Conservation (phyloP, 2,888 invertebrate species). For the Chironomus tentans region DNA sequence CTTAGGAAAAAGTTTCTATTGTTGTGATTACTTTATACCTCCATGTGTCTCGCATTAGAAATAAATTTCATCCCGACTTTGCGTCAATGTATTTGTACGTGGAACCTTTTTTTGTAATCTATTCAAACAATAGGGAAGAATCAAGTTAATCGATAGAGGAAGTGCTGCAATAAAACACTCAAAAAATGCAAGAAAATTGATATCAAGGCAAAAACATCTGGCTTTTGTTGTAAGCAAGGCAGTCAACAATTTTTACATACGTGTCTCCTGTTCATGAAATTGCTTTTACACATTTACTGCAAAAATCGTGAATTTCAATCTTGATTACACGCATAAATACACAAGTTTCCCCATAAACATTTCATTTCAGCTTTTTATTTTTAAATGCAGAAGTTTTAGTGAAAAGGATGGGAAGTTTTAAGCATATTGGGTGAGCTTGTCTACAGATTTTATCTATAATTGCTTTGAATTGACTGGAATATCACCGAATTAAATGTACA, state of each 20-base stretch:
- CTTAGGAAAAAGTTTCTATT: neutral
- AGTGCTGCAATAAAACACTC: constrained; percentile 23
- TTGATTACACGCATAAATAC: constrained; percentile 12
- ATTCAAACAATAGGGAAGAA: neutral
- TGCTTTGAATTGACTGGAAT: no score
- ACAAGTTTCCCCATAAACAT: neutral
- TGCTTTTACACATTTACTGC: neutral
- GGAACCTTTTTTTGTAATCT: no score
- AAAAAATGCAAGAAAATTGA: neutral
- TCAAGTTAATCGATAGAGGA: neutral
- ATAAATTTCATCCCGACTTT: neutral
- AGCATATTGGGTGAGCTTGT: no score
- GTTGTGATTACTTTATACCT: neutral
- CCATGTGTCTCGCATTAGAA: neutral
- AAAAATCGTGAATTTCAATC: constrained; percentile 15
- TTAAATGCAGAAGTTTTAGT: no score
- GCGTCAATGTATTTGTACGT: no score
- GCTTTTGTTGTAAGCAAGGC: neutral
- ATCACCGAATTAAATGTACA: no score
- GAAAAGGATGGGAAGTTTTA: no score
- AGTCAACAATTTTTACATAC: neutral
- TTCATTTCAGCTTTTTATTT: neutral
- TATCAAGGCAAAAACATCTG: neutral
- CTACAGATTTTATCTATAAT: no score
- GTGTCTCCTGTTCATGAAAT: neutral